Conservation (phyloP, 1,140 invertebrate species). For the Doryteuthis pealeii region DNA sequence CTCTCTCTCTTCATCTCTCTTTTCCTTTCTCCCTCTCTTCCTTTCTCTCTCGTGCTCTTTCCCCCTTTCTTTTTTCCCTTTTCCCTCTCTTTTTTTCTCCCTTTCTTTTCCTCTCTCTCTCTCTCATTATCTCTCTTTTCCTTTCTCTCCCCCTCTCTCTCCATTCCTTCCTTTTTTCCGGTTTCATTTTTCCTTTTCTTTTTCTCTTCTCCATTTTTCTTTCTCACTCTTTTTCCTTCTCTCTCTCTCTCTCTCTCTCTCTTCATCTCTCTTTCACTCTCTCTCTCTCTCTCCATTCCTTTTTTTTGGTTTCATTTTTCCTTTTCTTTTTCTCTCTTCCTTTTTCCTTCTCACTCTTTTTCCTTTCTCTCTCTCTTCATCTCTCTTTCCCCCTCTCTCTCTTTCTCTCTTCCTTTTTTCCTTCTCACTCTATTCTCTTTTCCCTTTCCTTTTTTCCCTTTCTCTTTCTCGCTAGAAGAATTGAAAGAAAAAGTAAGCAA, state of each 20-base stretch:
- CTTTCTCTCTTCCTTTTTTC: neutral
- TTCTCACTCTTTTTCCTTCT: neutral
- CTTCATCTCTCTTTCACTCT: neutral
- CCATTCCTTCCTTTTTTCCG: neutral
- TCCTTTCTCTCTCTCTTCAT: neutral
- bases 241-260: neutral
- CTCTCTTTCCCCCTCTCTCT: neutral
- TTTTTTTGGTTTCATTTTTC: neutral
- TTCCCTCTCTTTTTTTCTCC: no score
- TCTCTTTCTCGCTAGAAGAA: neutral
- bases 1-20: no score
- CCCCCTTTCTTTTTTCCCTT: no score
- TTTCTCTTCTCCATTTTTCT: neutral
- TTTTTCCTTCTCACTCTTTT: neutral
- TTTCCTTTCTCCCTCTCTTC: no score
- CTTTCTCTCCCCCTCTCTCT: neutral
- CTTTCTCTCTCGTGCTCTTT: no score
- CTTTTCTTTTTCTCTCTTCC: neutral
- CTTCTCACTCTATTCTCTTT: neutral
- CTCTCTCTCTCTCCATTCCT: neutral
- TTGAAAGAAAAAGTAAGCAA: no score
- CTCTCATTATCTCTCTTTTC: no score
- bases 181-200: neutral
- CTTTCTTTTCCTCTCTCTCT: no score
- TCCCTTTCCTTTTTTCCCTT: neutral